Conservation (phyloP, 2,797 vertebrate species). For the Pogonophryne albipinna region DNA sequence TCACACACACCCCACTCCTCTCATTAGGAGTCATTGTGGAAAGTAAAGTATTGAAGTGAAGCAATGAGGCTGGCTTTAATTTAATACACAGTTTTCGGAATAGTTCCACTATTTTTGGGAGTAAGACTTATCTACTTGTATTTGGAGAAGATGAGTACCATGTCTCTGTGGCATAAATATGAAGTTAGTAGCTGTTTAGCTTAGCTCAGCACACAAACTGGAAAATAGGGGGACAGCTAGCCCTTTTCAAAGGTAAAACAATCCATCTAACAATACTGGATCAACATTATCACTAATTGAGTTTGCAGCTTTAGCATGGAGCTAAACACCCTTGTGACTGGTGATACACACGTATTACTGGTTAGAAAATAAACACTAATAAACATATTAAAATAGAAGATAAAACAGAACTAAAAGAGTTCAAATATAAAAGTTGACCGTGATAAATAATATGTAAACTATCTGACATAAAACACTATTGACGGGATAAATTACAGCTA, state of each 20-base stretch:
- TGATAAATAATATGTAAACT: too few relatives aligned
- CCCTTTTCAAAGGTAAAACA: neutral
- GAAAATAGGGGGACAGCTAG: neutral
- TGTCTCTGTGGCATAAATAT: neutral
- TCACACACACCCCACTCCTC: conserved; percentile 46
- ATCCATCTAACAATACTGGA: neutral
- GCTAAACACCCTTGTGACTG: neutral
- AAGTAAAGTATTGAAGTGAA: conserved; percentile 32
- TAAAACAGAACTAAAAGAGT: too few relatives aligned
- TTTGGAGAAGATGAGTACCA: neutral
- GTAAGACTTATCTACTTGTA: neutral
- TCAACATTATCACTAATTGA: too few relatives aligned
- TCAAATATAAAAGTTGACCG: too few relatives aligned
- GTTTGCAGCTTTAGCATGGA: neutral
- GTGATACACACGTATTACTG: neutral
- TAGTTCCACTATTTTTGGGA: neutral
- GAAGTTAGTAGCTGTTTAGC: conserved; percentile 4
- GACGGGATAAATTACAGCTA: too few relatives aligned
- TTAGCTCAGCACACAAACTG: conserved; percentile 14
- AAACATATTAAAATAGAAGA: neutral
- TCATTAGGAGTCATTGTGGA: conserved; percentile 28
- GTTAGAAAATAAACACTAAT: too few relatives aligned
- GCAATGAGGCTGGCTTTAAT: conserved; percentile 11
- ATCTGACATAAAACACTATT: too few relatives aligned
- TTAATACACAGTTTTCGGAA: neutral